A percentile compares a stretch with the other conserved stretches of the same genome.
Evolutionary conservation across 53 echinoderm and acorn worm genomes (phyloP).

Genomic region (Crossaster papposus): DNA sequence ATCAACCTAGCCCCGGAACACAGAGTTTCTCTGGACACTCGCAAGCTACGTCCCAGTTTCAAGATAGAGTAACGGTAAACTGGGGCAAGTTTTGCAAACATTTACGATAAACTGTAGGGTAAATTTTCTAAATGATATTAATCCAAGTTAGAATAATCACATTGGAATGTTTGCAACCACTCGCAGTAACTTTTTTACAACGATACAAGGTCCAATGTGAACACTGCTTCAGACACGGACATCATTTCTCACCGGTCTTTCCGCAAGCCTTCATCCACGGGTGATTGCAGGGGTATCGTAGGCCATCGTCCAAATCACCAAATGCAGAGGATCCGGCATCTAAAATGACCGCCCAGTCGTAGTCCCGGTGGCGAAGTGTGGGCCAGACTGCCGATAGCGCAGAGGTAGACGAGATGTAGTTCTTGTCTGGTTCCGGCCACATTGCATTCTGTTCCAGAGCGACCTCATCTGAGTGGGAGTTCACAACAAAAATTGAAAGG

Average conservation of each 20-base stretch:
- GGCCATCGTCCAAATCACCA: conserved; percentile 17
- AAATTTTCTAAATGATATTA: too few species aligned
- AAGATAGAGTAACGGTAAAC: too few species aligned
- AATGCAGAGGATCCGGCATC: conserved; percentile 15
- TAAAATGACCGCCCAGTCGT: conserved; percentile 59
- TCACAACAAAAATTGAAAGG: not conserved
- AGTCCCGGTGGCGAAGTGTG: conserved; percentile 50
- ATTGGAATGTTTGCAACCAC: too few species aligned
- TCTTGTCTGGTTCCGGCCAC: conserved; percentile 48
- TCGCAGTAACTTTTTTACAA: too few species aligned
- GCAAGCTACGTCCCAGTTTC: too few species aligned
- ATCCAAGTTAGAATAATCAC: too few species aligned
- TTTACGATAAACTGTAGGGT: too few species aligned
- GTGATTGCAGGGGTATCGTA: conserved; percentile 44
- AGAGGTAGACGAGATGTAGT: conserved; percentile 38
- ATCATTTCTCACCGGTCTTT: not conserved
- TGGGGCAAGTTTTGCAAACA: too few species aligned
- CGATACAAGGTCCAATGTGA: too few species aligned
- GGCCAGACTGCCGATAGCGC: conserved; percentile 62
- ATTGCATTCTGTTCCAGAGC: conserved; percentile 36
- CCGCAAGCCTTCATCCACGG: conserved; percentile 10
- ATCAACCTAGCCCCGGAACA: too few species aligned
- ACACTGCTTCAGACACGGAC: too few species aligned
- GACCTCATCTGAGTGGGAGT: conserved; percentile 44
- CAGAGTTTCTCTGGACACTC: too few species aligned